A percentile compares a stretch with the other conserved stretches of the same genome.
phyloP scores from a whole-genome alignment of 2,888 invertebrate species.

The Hyalella azteca region DNA sequence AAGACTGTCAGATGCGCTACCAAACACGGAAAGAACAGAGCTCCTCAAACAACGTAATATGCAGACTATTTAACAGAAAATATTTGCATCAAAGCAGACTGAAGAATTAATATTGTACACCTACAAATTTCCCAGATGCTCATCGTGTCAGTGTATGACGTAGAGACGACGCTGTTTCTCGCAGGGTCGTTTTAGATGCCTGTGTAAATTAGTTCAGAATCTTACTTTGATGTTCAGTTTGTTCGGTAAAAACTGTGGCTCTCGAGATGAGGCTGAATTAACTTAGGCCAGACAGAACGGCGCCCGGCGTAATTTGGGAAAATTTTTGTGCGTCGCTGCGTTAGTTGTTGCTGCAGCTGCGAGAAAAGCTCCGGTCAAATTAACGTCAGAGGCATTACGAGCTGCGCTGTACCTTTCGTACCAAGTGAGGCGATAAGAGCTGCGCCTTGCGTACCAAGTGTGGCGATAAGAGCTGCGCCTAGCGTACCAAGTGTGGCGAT shows the following conservation, averaged over 20 bases:
- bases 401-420: background rate
- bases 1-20: too few species aligned
- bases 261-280: conserved; percentile 23
- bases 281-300: conserved; percentile 15
- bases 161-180: too few species aligned
- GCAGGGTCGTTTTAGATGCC: background rate
- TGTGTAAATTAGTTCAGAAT: background rate
- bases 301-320: background rate
- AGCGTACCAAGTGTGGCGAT: background rate
- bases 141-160: too few species aligned
- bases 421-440: background rate
- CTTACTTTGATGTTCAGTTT: background rate
- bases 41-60: too few species aligned
- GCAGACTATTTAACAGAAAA: too few species aligned
- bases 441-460: too few species aligned
- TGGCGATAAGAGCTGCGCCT: too few species aligned
- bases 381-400: background rate
- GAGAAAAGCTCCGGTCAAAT: background rate
- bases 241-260: background rate
- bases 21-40: too few species aligned
- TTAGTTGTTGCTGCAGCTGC: background rate
- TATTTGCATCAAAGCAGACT: too few species aligned
- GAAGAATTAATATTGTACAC: too few species aligned
- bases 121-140: too few species aligned
- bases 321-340: background rate